These are phyloP conservation scores for Lasius fuliginosus DNA, from an alignment of 2,888 invertebrate genomes.

Conservation along the genomic window DNA sequence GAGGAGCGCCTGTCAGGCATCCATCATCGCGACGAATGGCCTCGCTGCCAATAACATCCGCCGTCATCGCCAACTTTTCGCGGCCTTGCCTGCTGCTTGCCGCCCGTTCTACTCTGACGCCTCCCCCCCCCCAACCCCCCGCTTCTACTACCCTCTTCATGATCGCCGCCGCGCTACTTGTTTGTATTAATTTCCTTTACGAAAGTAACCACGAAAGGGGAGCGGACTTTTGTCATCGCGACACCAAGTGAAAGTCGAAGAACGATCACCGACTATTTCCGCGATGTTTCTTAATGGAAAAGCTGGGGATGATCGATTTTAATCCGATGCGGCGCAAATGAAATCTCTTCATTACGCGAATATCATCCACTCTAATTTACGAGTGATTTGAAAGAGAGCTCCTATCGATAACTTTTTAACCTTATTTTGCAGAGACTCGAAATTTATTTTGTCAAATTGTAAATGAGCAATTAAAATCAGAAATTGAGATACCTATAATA, in stretches of 20 bases:
- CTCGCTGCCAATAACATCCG: constrained; percentile 86
- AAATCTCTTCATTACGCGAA: not conserved
- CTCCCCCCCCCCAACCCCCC: not conserved
- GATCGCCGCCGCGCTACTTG: constrained; percentile 34
- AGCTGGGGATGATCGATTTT: constrained; percentile 31
- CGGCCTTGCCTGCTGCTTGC: constrained; percentile 77
- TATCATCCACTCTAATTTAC: not conserved
- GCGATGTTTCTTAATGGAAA: constrained; percentile 45
- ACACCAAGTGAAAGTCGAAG: constrained; percentile 18
- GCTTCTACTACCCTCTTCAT: constrained; percentile 41
- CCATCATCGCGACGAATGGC: constrained; percentile 86
- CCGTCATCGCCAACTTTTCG: constrained; percentile 86
- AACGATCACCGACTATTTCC: constrained; percentile 30
- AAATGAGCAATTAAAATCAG: not conserved
- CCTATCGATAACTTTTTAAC: not conserved
- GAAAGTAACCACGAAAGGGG: constrained; percentile 44
- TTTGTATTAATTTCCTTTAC: constrained; percentile 60
- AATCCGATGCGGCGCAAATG: constrained; percentile 37
- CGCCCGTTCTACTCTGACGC: constrained; percentile 48
- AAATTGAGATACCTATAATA: constrained; percentile 1
- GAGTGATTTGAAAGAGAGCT: not conserved
- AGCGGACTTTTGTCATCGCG: not conserved
- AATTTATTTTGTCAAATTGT: constrained; percentile 3
- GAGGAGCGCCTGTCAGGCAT: constrained; percentile 85
- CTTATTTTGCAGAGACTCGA: not conserved